These are phyloP conservation scores for Nematostella vectensis DNA, from an alignment of 92 coral and sea anemone species.

Conservation along the genomic window DNA sequence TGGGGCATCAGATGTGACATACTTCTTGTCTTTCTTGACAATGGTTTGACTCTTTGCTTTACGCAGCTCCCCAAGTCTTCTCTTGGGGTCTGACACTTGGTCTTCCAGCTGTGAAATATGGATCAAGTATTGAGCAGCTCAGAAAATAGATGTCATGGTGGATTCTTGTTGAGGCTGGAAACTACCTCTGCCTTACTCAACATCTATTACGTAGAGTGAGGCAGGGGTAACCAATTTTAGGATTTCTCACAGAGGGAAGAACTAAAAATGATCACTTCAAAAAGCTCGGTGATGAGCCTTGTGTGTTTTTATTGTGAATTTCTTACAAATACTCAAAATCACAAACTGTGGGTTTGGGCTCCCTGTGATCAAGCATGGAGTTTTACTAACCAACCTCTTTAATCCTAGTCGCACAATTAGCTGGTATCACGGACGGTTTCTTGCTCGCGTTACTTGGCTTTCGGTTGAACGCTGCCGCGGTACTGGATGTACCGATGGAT, in stretches of 20 bases:
- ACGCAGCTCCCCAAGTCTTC: slow-evolving; percentile 52
- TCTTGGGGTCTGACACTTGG: slow-evolving; percentile 54
- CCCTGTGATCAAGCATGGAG: background rate
- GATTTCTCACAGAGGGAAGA: too few species aligned
- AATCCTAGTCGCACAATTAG: background rate
- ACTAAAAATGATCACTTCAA: too few species aligned
- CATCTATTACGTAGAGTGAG: too few species aligned
- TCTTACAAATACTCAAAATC: too few species aligned
- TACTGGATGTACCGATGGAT: background rate
- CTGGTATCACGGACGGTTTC: background rate
- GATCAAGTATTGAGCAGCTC: background rate
- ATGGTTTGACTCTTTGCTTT: slow-evolving; percentile 55
- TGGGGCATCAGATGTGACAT: slow-evolving; percentile 26
- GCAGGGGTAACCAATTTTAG: too few species aligned
- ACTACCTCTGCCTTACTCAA: too few species aligned
- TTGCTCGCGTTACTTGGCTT: background rate
- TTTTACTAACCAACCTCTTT: background rate
- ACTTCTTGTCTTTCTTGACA: slow-evolving; percentile 46
- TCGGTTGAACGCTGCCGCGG: background rate
- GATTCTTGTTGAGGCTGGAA: too few species aligned
- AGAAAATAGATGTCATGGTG: too few species aligned
- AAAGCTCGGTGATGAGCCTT: too few species aligned
- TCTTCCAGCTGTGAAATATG: slow-evolving; percentile 34
- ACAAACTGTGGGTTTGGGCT: too few species aligned
- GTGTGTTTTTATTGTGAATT: too few species aligned